phyloP scores from a whole-genome alignment of 1,140 invertebrate genomes.

The Ostrea denselamellosa region DNA sequence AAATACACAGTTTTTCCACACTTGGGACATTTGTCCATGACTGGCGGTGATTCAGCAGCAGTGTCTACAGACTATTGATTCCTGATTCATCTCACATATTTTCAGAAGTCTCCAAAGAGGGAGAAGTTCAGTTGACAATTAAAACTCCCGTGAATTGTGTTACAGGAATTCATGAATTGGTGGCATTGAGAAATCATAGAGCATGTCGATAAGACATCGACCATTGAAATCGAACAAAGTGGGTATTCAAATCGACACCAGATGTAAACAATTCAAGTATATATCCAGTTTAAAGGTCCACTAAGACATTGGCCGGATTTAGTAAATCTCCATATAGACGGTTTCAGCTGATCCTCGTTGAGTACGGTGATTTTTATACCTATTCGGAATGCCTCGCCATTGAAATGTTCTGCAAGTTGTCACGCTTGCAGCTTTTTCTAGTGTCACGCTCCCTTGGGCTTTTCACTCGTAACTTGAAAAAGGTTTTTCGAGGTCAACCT shows the following conservation, averaged over 20 bases:
- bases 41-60: background rate
- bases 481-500: slow-evolving; percentile 19
- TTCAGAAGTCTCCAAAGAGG: background rate
- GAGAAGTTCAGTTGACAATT: background rate
- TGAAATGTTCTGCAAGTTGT: background rate
- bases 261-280: slow-evolving; percentile 19
- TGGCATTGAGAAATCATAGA: slow-evolving; percentile 28
- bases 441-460: slow-evolving; percentile 3
- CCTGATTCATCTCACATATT: background rate
- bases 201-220: slow-evolving; percentile 32
- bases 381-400: background rate
- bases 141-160: background rate
- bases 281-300: slow-evolving; percentile 21
- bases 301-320: background rate
- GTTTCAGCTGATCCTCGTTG: background rate
- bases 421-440: background rate
- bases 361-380: background rate
- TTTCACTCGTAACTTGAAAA: background rate
- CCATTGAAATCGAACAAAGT: slow-evolving; percentile 30
- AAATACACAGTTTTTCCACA: slow-evolving; percentile 68
- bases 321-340: background rate
- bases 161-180: background rate
- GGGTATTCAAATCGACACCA: slow-evolving; percentile 18
- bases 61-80: background rate
- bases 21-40: slow-evolving; percentile 54